Evolutionary conservation across 2,888 invertebrate species (phyloP).

Genomic region (Drosophila rubida): DNA sequence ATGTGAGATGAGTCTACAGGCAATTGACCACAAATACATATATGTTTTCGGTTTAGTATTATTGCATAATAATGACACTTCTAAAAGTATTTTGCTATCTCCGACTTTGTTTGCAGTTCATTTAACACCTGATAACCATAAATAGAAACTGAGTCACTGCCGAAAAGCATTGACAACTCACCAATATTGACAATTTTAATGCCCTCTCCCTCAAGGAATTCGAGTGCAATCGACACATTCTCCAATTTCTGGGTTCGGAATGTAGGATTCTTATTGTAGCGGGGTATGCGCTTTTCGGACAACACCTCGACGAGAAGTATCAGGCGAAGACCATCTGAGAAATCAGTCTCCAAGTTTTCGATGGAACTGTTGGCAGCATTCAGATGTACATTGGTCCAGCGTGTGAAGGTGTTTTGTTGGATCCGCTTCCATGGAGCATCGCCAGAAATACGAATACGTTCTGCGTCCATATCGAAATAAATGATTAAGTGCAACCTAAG

Average conservation of each 20-base stretch:
- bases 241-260: slow-evolving; percentile 96
- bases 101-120: not conserved
- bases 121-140: slow-evolving; percentile 17
- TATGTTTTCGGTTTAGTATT: not conserved
- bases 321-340: slow-evolving; percentile 92
- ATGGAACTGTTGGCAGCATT: slow-evolving; percentile 92
- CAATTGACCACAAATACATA: not conserved
- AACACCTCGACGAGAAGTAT: slow-evolving; percentile 92
- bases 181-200: slow-evolving; percentile 96
- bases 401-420: slow-evolving; percentile 96
- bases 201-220: slow-evolving; percentile 94
- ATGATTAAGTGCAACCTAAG: not conserved
- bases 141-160: slow-evolving; percentile 32
- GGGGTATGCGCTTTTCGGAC: slow-evolving; percentile 91
- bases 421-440: slow-evolving; percentile 97
- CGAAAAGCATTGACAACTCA: slow-evolving; percentile 86
- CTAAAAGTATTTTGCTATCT: slow-evolving; percentile 7
- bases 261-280: slow-evolving; percentile 93
- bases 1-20: slow-evolving; percentile 92
- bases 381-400: slow-evolving; percentile 96
- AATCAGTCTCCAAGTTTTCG: slow-evolving; percentile 91
- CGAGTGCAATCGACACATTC: slow-evolving; percentile 94
- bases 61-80: slow-evolving; percentile 10
- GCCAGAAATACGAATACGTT: slow-evolving; percentile 87
- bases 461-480: slow-evolving; percentile 12